A percentile compares a stretch with the other conserved stretches of the same genome.
These are phyloP conservation scores for Standfussiana lucernea DNA, from an alignment of 2,888 invertebrate genomes.

Conservation along the genomic window DNA sequence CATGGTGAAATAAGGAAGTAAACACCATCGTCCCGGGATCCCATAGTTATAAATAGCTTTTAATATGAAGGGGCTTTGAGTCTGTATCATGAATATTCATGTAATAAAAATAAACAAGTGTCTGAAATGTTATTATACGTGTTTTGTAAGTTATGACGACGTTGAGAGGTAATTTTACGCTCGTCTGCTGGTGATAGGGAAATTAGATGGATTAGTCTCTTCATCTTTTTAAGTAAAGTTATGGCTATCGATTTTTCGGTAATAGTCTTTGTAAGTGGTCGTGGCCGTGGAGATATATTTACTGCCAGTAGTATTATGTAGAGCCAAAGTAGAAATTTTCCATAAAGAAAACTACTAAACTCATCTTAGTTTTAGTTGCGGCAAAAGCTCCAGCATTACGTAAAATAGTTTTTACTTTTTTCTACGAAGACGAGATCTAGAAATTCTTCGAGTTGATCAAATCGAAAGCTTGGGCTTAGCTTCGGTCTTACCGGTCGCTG, in stretches of 20 bases:
- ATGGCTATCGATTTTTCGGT: slow-evolving; percentile 29
- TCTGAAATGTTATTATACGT: slow-evolving; percentile 52
- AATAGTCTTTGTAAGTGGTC: background rate
- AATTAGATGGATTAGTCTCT: slow-evolving; percentile 53
- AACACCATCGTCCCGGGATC: slow-evolving; percentile 30
- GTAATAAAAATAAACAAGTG: slow-evolving; percentile 60
- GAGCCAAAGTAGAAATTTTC: background rate
- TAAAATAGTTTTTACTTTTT: background rate
- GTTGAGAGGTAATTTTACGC: slow-evolving; percentile 61
- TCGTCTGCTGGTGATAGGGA: slow-evolving; percentile 45
- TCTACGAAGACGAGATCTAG: background rate
- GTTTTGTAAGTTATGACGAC: slow-evolving; percentile 48
- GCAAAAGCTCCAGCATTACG: background rate
- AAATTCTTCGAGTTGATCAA: background rate
- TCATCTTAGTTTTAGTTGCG: background rate
- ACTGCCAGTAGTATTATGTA: background rate
- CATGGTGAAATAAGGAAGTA: slow-evolving; percentile 46
- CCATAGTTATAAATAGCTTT: slow-evolving; percentile 53
- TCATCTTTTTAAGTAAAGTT: slow-evolving; percentile 27
- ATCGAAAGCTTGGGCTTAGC: background rate
- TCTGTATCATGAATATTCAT: slow-evolving; percentile 61
- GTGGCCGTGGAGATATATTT: too few relatives aligned
- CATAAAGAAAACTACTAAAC: background rate
- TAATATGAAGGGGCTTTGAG: slow-evolving; percentile 35
- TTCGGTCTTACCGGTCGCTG: background rate